phyloP scores from a whole-genome alignment of 1,140 invertebrate species.

The Antheraea pernyi region DNA sequence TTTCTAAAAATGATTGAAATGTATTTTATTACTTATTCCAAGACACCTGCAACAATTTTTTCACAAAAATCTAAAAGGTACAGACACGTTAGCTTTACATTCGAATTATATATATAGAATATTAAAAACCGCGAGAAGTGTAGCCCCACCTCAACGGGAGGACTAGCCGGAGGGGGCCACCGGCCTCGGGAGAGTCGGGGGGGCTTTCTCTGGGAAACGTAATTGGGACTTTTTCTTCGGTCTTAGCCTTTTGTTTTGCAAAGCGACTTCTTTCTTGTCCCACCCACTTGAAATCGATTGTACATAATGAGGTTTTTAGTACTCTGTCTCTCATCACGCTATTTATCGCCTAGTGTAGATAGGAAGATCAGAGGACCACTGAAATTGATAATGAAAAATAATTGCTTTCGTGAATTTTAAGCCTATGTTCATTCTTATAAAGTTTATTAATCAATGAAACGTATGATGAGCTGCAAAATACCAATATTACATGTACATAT shows the following conservation, averaged over 20 bases:
- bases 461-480: too few relatives aligned
- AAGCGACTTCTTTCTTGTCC: conserved; percentile 69
- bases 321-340: not conserved
- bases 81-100: too few relatives aligned
- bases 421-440: too few relatives aligned
- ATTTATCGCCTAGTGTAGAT: not conserved
- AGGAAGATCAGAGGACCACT: not conserved
- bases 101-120: too few relatives aligned
- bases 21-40: too few relatives aligned
- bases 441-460: too few relatives aligned
- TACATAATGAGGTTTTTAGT: conserved; percentile 22
- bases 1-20: too few relatives aligned
- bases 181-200: conserved; percentile 16
- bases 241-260: conserved; percentile 73
- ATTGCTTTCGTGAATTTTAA: too few relatives aligned
- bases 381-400: too few relatives aligned
- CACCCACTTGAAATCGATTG: conserved; percentile 55
- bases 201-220: conserved; percentile 41
- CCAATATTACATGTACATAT: too few relatives aligned
- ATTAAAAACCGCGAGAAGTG: conserved; percentile 31
- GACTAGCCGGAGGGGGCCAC: conserved; percentile 23
- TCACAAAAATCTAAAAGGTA: too few relatives aligned
- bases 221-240: conserved; percentile 77
- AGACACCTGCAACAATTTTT: too few relatives aligned
- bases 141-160: conserved; percentile 26